A percentile compares a stretch with the other conserved stretches of the same genome.
Conservation (phyloP, 2,113 vertebrate genomes). For the Amphiprion ocellaris region DNA sequence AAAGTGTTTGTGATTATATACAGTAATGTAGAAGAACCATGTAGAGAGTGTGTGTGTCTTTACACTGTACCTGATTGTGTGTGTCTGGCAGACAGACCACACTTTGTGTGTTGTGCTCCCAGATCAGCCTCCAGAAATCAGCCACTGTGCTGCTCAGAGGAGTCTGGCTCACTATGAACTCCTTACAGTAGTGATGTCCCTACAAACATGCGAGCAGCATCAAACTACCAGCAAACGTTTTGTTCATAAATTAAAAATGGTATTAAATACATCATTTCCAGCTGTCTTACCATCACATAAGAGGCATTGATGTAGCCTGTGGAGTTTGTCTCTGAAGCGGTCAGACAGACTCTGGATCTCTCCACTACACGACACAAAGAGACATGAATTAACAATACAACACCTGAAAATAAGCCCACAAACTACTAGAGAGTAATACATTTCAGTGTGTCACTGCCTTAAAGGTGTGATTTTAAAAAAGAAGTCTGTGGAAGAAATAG, state of each 20-base stretch:
- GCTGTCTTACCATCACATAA: constrained; percentile 91
- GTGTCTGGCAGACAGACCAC: constrained; percentile 91
- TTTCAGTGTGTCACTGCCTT: not conserved
- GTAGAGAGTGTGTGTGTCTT: not conserved
- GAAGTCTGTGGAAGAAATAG: not conserved
- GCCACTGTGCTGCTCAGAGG: constrained; percentile 92
- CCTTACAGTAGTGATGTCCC: constrained; percentile 91
- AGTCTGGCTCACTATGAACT: constrained; percentile 95
- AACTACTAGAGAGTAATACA: not conserved
- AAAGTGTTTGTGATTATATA: not conserved
- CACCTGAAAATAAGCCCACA: not conserved
- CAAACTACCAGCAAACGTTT: not conserved
- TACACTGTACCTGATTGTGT: constrained; percentile 86
- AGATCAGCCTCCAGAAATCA: constrained; percentile 98
- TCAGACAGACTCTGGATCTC: constrained; percentile 93
- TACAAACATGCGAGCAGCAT: constrained; percentile 57
- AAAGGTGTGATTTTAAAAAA: not conserved
- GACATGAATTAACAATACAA: not conserved
- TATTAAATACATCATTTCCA: not conserved
- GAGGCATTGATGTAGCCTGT: constrained; percentile 98
- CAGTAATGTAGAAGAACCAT: not conserved
- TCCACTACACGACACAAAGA: constrained; percentile 87
- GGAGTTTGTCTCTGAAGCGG: constrained; percentile 87
- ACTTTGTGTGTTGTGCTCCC: constrained; percentile 92
- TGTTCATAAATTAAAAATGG: not conserved